These are phyloP conservation scores for Rhagonycha lutea DNA, from an alignment of 2,888 invertebrate species.

Conservation along the genomic window DNA sequence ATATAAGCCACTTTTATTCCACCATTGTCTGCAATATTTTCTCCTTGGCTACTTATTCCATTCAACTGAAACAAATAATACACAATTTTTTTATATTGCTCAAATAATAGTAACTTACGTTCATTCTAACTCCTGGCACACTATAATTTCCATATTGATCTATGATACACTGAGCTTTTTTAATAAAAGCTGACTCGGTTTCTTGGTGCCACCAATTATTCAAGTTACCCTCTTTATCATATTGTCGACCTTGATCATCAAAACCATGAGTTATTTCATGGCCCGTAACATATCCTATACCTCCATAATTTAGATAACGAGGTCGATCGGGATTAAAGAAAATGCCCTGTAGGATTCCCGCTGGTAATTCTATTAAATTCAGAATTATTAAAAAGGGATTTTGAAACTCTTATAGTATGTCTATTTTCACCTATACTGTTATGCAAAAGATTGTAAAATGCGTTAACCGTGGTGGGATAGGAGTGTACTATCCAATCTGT, in stretches of 20 bases:
- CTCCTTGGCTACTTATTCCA: slow-evolving; percentile 14
- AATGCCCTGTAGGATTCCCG: slow-evolving; percentile 83
- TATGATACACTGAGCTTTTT: slow-evolving; percentile 82
- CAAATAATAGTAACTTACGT: slow-evolving; percentile 55
- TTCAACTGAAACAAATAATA: slow-evolving; percentile 5
- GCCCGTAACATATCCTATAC: slow-evolving; percentile 83
- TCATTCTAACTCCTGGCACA: slow-evolving; percentile 65
- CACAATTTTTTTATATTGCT: not conserved
- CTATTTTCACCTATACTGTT: slow-evolving; percentile 60
- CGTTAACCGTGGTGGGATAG: slow-evolving; percentile 58
- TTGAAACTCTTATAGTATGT: slow-evolving; percentile 47
- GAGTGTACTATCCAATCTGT: slow-evolving; percentile 62
- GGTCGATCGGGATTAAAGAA: slow-evolving; percentile 84
- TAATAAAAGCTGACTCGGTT: slow-evolving; percentile 78
- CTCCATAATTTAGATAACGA: slow-evolving; percentile 83
- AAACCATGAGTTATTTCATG: slow-evolving; percentile 88
- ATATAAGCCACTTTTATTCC: slow-evolving; percentile 9
- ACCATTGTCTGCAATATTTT: slow-evolving; percentile 20
- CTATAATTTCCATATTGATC: slow-evolving; percentile 88
- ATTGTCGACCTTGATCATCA: slow-evolving; percentile 52
- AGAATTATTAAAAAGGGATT: slow-evolving; percentile 54
- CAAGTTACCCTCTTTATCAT: slow-evolving; percentile 7
- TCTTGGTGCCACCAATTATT: slow-evolving; percentile 69
- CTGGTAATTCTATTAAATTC: slow-evolving; percentile 74
- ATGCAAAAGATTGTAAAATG: slow-evolving; percentile 59